A percentile compares a stretch with the other conserved stretches of the same genome.
These are phyloP conservation scores for Carposina sasakii DNA, from an alignment of 1,140 invertebrate species.

Conservation along the genomic window DNA sequence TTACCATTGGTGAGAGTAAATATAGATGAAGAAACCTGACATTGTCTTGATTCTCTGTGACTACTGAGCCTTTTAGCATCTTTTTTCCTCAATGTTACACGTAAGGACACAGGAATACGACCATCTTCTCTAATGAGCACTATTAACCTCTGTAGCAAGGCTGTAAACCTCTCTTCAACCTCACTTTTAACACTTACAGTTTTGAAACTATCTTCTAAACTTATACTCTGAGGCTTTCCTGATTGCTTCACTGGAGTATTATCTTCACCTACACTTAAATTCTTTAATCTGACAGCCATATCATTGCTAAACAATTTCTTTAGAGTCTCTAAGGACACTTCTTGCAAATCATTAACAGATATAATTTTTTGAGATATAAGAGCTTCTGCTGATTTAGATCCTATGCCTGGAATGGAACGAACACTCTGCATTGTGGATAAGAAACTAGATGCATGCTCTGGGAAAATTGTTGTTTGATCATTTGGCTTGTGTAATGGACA, in stretches of 20 bases:
- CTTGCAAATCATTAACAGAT: constrained; percentile 78
- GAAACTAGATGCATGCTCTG: constrained; percentile 76
- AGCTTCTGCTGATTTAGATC: constrained; percentile 77
- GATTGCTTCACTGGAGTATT: constrained; percentile 78
- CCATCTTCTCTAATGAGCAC: constrained; percentile 83
- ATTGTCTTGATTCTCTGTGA: constrained; percentile 82
- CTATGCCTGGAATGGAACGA: constrained; percentile 81
- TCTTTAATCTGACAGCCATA: constrained; percentile 78
- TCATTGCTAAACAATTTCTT: constrained; percentile 77
- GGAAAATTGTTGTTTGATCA: constrained; percentile 85
- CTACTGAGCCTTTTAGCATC: constrained; percentile 70
- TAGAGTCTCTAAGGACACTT: constrained; percentile 73
- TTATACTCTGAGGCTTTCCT: constrained; percentile 80
- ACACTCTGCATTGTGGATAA: constrained; percentile 76
- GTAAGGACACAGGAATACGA: constrained; percentile 80
- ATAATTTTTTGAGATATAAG: constrained; percentile 77
- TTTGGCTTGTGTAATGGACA: constrained; percentile 84
- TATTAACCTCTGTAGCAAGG: constrained; percentile 78
- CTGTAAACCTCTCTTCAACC: constrained; percentile 78
- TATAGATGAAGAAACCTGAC: constrained; percentile 77
- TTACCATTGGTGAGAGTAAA: constrained; percentile 73
- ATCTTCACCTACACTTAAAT: constrained; percentile 81
- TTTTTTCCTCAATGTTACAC: constrained; percentile 81
- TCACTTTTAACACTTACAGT: constrained; percentile 80
- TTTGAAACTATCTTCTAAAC: constrained; percentile 83